A percentile compares a stretch with the other conserved stretches of the same genome.
These are phyloP conservation scores for Lypha dubia DNA, from an alignment of 2,888 invertebrate species.

Conservation along the genomic window DNA sequence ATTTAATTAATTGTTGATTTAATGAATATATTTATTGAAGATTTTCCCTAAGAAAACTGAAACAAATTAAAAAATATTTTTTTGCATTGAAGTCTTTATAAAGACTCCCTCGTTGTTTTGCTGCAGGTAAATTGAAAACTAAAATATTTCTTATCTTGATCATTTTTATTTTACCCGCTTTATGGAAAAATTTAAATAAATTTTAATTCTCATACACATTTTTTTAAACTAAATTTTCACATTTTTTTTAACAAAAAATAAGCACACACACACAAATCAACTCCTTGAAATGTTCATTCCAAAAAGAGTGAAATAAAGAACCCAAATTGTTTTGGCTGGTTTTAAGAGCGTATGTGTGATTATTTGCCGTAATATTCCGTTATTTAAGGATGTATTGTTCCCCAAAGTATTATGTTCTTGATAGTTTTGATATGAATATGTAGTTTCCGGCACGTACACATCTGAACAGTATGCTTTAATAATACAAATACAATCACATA, in stretches of 20 bases:
- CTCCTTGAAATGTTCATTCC: neutral
- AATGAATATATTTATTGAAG: too few species aligned
- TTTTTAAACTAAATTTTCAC: neutral
- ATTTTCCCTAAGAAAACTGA: too few species aligned
- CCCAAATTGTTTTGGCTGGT: constrained; percentile 46
- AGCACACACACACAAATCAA: neutral
- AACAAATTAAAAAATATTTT: too few species aligned
- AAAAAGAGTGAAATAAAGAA: constrained; percentile 29
- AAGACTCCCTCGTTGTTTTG: too few species aligned
- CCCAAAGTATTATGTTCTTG: constrained; percentile 54
- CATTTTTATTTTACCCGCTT: neutral
- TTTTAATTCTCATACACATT: neutral
- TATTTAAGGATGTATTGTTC: constrained; percentile 64
- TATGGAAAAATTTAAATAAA: too few species aligned
- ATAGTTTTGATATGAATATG: constrained; percentile 62
- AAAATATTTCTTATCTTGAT: neutral
- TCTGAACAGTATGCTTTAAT: constrained; percentile 44
- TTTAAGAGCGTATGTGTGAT: neutral
- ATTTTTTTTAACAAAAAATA: neutral
- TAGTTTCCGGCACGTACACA: constrained; percentile 63
- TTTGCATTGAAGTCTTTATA: too few species aligned
- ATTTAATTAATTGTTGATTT: too few species aligned
- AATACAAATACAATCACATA: constrained; percentile 14
- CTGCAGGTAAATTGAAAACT: too few species aligned
- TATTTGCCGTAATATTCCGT: constrained; percentile 37